Evolutionary conservation across 2,113 vertebrate species (phyloP).

Genomic region (Sitta europaea): DNA sequence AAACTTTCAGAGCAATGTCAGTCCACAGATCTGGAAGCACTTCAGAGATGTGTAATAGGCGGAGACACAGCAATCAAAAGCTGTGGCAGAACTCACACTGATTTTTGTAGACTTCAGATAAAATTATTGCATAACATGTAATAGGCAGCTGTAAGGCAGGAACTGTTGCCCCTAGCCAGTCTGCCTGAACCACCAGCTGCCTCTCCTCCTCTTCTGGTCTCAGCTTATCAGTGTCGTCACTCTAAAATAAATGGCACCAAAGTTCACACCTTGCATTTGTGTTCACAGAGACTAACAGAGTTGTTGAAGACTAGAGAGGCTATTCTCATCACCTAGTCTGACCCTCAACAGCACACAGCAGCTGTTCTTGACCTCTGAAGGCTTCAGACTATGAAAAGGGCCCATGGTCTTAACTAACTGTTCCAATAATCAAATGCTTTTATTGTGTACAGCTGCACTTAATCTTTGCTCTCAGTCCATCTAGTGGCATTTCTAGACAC

Average conservation of each 20-base stretch:
- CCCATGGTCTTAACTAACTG: background rate
- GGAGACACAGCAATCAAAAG: background rate
- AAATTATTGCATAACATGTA: background rate
- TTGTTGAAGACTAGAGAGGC: background rate
- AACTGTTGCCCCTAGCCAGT: background rate
- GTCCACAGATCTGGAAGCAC: background rate
- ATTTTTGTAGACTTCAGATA: background rate
- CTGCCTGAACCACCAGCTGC: background rate
- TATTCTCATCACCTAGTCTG: background rate
- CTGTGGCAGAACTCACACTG: background rate
- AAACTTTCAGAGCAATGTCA: background rate
- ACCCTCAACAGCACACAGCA: background rate
- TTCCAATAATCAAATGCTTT: background rate
- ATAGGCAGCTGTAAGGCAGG: background rate
- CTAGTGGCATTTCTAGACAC: background rate
- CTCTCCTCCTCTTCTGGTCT: background rate
- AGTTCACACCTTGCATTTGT: background rate
- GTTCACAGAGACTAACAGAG: background rate
- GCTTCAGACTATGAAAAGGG: background rate
- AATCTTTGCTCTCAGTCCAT: background rate
- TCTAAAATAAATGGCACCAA: background rate
- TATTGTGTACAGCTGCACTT: background rate
- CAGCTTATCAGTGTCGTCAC: background rate
- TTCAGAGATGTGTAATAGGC: background rate
- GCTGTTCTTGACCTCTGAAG: background rate